phyloP scores from a whole-genome alignment of 2,113 vertebrate genomes.

The Athene cunicularia region DNA sequence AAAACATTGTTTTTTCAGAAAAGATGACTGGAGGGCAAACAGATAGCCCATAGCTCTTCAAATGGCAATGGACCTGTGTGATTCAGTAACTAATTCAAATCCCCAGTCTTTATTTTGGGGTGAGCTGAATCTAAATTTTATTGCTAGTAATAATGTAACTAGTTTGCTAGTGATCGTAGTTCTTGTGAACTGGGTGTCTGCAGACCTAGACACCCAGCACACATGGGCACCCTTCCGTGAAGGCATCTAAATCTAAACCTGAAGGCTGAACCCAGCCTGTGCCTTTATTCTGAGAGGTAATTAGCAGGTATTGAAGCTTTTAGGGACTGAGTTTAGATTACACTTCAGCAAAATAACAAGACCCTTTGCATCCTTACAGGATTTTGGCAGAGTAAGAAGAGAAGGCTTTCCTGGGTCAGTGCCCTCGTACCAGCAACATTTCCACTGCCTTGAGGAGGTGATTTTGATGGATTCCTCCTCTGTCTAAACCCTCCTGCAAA shows the following conservation, averaged over 20 bases:
- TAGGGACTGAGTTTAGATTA: not conserved
- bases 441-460: constrained; percentile 7
- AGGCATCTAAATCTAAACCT: not conserved
- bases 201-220: not conserved
- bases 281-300: not conserved
- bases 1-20: not conserved
- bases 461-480: constrained; percentile 41
- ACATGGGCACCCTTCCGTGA: not conserved
- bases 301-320: not conserved
- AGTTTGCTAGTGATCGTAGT: not conserved
- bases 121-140: not conserved
- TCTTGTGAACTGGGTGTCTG: not conserved
- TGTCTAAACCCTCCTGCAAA: constrained; percentile 13
- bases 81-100: not conserved
- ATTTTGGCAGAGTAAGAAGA: not conserved
- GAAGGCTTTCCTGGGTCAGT: not conserved
- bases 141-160: not conserved
- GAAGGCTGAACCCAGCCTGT: not conserved
- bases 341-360: not conserved
- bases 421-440: constrained; percentile 19
- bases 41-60: not conserved
- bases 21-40: not conserved
- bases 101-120: not conserved
- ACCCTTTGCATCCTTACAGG: not conserved
- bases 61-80: not conserved